Conservation (phyloP, 2,113 vertebrate genomes). For the Chaenocephalus aceratus region DNA sequence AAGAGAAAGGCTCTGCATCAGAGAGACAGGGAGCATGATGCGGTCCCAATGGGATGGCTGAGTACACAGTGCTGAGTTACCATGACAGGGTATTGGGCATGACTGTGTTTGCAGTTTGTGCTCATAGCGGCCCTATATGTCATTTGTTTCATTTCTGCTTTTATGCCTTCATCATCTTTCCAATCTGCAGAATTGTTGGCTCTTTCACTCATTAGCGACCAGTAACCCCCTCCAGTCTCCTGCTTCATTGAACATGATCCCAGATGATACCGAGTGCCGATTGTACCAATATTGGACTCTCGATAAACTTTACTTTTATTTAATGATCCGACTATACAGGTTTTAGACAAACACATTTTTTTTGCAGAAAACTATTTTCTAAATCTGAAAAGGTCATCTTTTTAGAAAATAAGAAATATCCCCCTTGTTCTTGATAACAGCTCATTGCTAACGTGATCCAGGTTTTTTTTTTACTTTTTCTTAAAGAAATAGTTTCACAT, state of each 20-base stretch:
- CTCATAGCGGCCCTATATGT: constrained; percentile 14
- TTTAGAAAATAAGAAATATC: neutral
- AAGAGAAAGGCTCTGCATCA: constrained; percentile 29
- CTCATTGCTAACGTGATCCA: neutral
- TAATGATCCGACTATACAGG: neutral
- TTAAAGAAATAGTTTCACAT: neutral
- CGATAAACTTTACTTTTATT: constrained; percentile 6
- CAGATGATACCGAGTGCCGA: constrained; percentile 16
- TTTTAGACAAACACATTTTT: neutral
- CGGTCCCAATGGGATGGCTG: constrained; percentile 41
- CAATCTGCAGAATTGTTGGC: constrained; percentile 9
- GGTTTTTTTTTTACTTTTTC: neutral
- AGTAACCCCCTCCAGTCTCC: constrained; percentile 28
- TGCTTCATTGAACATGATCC: constrained; percentile 19
- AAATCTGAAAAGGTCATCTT: neutral
- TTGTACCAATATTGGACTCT: constrained; percentile 23
- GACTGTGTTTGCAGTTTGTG: constrained; percentile 27
- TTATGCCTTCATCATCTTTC: constrained; percentile 20
- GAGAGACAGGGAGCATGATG: constrained; percentile 20
- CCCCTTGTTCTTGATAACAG: neutral
- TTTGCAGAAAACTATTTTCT: neutral
- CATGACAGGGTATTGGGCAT: constrained; percentile 36
- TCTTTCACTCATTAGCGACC: constrained; percentile 31
- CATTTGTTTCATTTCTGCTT: constrained; percentile 42
- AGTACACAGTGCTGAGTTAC: constrained; percentile 40